Evolutionary conservation across 2,888 invertebrate species (phyloP).

Genomic region (Agrochola litura): DNA sequence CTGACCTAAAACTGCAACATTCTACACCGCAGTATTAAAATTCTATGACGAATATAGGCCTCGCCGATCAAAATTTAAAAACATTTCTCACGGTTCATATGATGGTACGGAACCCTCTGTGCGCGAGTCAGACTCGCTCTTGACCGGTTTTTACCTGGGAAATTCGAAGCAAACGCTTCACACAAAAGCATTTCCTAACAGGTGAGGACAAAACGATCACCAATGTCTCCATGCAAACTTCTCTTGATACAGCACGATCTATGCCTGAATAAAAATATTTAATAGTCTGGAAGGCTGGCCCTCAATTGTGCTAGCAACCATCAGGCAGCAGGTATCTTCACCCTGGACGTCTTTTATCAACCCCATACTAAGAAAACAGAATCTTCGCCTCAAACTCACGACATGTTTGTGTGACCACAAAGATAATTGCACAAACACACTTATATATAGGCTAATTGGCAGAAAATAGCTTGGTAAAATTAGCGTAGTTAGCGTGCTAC

Average conservation of each 20-base stretch:
- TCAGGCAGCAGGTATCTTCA: not conserved
- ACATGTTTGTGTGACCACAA: slow-evolving; percentile 27
- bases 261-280: not conserved
- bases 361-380: not conserved
- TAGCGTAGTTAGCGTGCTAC: slow-evolving; percentile 51
- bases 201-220: not conserved
- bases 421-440: slow-evolving; percentile 36
- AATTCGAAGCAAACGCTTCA: too few species aligned
- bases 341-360: not conserved
- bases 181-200: not conserved
- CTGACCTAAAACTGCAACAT: too few species aligned
- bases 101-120: too few species aligned
- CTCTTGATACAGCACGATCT: too few species aligned
- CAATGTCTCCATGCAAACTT: not conserved
- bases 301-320: not conserved
- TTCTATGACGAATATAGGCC: too few species aligned
- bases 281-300: not conserved
- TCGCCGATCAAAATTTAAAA: too few species aligned
- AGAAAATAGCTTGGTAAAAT: slow-evolving; percentile 50
- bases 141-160: too few species aligned
- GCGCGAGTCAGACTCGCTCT: too few species aligned
- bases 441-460: slow-evolving; percentile 54
- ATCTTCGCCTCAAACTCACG: not conserved
- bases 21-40: too few species aligned
- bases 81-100: too few species aligned